Percentiles rank a stretch among this genome's conserved stretches.
Evolutionary conservation across 2,888 invertebrate genomes (phyloP).

Genomic region (Patella ulyssiponensis): DNA sequence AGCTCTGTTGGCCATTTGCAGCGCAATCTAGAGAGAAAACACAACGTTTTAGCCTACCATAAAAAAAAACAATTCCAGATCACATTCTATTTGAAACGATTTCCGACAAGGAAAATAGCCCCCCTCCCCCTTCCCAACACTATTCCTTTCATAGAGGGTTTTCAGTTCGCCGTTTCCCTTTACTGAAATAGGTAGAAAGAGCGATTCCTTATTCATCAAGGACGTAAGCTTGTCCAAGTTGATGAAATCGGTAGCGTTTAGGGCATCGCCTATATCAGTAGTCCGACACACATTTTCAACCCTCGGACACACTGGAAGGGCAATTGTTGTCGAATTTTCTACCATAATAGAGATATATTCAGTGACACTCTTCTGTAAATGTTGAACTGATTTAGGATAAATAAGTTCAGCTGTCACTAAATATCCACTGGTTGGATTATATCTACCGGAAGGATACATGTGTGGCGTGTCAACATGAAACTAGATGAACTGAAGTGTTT

Average conservation of each 20-base stretch:
- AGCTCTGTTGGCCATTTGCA: background rate
- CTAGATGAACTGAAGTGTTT: background rate
- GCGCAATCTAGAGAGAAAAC: background rate
- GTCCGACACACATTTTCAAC: background rate
- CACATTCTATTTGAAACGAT: constrained; percentile 4
- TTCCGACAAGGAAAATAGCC: background rate
- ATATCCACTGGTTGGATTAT: background rate
- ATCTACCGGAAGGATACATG: constrained; percentile 1
- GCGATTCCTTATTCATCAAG: background rate
- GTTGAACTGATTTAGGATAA: background rate
- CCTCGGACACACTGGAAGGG: background rate
- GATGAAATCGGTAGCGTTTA: background rate
- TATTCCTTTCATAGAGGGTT: too few relatives aligned
- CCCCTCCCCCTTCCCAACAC: background rate
- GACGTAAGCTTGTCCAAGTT: background rate
- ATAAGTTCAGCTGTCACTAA: background rate
- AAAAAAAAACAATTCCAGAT: background rate
- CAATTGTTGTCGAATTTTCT: background rate
- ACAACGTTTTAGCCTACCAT: constrained; percentile 10
- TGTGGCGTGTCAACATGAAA: constrained; percentile 1
- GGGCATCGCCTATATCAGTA: background rate
- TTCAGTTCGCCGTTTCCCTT: too few relatives aligned
- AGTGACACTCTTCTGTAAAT: background rate
- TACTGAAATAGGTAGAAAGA: background rate
- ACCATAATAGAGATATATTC: background rate